phyloP scores from a whole-genome alignment of 2,888 invertebrate genomes.

The Metalampra italica region DNA sequence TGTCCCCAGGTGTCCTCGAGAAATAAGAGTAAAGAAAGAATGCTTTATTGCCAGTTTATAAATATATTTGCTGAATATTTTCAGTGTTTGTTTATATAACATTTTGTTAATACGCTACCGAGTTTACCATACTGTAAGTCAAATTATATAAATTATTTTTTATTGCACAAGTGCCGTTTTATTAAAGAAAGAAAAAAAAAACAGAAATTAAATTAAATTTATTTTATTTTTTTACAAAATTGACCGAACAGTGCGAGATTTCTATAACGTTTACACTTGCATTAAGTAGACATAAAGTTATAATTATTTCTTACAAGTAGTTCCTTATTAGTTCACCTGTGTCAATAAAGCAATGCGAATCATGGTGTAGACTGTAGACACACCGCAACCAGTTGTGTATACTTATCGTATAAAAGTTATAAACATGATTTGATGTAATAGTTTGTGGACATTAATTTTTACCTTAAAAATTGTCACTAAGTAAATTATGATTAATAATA shows the following conservation, averaged over 20 bases:
- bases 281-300: constrained; percentile 78
- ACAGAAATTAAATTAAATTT: constrained; percentile 67
- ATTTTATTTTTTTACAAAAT: constrained; percentile 77
- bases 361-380: constrained; percentile 38
- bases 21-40: constrained; percentile 48
- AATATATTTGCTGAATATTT: constrained; percentile 75
- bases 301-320: constrained; percentile 75
- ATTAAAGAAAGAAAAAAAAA: constrained; percentile 37
- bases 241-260: constrained; percentile 80
- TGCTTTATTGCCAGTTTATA: constrained; percentile 75
- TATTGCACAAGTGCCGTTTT: constrained; percentile 61
- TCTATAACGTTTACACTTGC: constrained; percentile 79
- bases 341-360: constrained; percentile 67
- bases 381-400: constrained; percentile 53
- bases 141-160: constrained; percentile 77
- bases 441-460: constrained; percentile 54
- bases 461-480: constrained; percentile 64
- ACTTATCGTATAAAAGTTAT: constrained; percentile 57
- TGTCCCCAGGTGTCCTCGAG: constrained; percentile 51
- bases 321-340: constrained; percentile 75
- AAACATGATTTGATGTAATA: constrained; percentile 65
- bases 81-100: constrained; percentile 74
- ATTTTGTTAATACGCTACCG: constrained; percentile 75
- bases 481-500: constrained; percentile 74
- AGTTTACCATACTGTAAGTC: constrained; percentile 74